These are phyloP conservation scores for Gymnogyps californianus DNA, from an alignment of 2,113 vertebrate genomes.

Conservation along the genomic window DNA sequence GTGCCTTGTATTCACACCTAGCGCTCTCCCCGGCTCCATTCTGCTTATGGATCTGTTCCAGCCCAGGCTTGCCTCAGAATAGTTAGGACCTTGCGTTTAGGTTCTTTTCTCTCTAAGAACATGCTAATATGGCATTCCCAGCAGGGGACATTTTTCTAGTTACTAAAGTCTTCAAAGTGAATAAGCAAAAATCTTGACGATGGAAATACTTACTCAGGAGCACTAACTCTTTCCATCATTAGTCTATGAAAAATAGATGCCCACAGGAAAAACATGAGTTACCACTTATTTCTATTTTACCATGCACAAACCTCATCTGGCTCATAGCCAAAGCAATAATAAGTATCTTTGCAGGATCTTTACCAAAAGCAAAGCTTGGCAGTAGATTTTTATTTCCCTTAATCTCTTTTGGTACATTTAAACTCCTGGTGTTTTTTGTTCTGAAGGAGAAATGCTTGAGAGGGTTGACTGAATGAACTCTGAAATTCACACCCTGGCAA, in stretches of 20 bases:
- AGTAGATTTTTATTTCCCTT: constrained; percentile 4
- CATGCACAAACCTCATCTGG: not conserved
- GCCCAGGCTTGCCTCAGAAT: not conserved
- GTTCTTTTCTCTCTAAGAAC: not conserved
- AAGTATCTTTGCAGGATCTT: constrained; percentile 15
- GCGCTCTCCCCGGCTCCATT: fast-evolving
- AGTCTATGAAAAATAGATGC: not conserved
- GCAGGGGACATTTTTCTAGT: not conserved
- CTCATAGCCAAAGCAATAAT: not conserved
- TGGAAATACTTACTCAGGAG: not conserved
- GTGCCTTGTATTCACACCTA: not conserved
- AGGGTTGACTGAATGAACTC: constrained; percentile 53
- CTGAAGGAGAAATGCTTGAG: constrained; percentile 39
- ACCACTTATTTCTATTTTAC: not conserved
- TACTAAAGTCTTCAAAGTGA: not conserved
- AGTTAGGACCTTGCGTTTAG: not conserved
- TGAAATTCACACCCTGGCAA: constrained; percentile 63
- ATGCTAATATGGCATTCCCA: not conserved
- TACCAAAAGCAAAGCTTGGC: constrained; percentile 17
- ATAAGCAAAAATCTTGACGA: not conserved
- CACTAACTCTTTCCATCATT: not conserved
- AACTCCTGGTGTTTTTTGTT: constrained; percentile 31
- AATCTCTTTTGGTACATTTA: constrained; percentile 49
- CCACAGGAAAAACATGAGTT: not conserved
- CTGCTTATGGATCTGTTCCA: not conserved